phyloP scores from a whole-genome alignment of 2,888 invertebrate species.

The Sarcophaga caerulescens region DNA sequence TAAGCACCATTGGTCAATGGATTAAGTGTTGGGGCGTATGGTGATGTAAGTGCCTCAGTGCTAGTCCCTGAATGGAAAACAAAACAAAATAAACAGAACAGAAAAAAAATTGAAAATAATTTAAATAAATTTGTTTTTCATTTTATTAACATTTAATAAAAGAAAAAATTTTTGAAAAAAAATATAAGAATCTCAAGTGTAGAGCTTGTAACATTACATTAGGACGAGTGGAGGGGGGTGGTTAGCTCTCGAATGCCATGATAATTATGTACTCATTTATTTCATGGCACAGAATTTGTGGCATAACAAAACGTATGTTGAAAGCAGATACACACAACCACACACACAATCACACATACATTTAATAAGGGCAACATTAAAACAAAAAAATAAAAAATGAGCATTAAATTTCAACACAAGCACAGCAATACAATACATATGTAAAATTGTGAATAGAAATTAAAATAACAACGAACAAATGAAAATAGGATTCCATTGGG shows the following conservation, averaged over 20 bases:
- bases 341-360: conserved; percentile 59
- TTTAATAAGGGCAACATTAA: conserved; percentile 21
- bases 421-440: conserved; percentile 27
- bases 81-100: neutral
- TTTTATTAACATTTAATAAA: conserved; percentile 56
- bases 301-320: conserved; percentile 39
- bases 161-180: conserved; percentile 5
- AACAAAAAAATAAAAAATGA: conserved; percentile 25
- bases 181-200: neutral
- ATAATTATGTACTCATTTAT: conserved; percentile 50
- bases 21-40: conserved; percentile 82
- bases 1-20: conserved; percentile 80
- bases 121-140: conserved; percentile 19
- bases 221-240: neutral
- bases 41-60: conserved; percentile 83
- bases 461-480: conserved; percentile 17
- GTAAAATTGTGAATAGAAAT: neutral
- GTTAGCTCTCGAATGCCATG: neutral
- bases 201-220: neutral
- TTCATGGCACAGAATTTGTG: neutral
- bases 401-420: conserved; percentile 39
- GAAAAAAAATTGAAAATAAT: conserved; percentile 11
- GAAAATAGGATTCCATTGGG: conserved; percentile 24
- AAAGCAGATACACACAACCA: conserved; percentile 48
- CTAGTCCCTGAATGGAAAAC: conserved; percentile 82